Evolutionary conservation across 2,888 invertebrate genomes (phyloP), one percentile per base, ranked within the genome.

Genomic region (Campaea margaritaria): DNA sequence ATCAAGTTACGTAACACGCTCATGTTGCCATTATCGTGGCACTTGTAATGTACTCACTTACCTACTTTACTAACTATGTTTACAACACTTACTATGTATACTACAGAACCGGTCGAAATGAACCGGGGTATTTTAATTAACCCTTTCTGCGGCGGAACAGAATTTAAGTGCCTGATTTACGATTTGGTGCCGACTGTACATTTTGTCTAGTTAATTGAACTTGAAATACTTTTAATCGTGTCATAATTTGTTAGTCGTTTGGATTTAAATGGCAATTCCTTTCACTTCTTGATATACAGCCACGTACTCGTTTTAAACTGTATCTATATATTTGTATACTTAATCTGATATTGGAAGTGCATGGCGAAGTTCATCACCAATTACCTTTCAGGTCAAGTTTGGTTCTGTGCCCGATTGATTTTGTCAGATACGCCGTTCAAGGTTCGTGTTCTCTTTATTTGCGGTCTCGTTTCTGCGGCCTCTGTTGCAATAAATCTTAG

Each of bases 401-500:
- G 87, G 86, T 84, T 81, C 81, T 72, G 80, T 87, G 86, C 85
- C 87, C 88, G 91, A 91, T 91, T 87, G 91, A 91, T 92, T 92
- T 91, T 90, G 90, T 90, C 90, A 90, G 92, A 91, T 90, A 90
- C 86, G 77, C 81, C 81, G 81, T 83, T 91, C 92, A 92, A 92
- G 92, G 92, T 90, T 81, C 81, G 83, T 89, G 86, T 89, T 91
- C 91, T 92, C 91, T 91, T 91, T 92, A 90, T 89, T 90, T 87
- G 91, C 90, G 87, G 87, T 91, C 89, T 89, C 79, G 89, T 91
- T 91, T 87, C 85, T 89, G 81, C 82, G 90, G 87, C 85, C 91
- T 89, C 87, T 90, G 88, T 83, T 85, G 90, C 90, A 90, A 91
- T 89, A 85, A 86, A 86, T 89, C 84, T 90, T 82, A 76, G 81